phyloP scores from a whole-genome alignment of 2,888 invertebrate genomes.

The Cosmorhoe ocellata region DNA sequence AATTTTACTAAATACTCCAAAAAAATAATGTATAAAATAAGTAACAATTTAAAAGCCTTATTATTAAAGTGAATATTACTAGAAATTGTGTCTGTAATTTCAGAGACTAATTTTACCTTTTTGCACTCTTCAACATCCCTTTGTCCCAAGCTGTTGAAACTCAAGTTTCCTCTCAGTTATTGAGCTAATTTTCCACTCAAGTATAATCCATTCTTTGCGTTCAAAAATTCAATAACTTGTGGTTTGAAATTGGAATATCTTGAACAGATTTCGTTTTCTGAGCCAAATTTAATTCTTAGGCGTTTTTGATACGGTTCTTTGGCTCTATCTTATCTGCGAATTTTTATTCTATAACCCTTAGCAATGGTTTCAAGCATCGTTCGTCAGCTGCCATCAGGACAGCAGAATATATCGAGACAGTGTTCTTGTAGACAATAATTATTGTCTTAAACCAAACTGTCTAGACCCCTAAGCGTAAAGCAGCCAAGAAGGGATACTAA shows the following conservation, averaged over 20 bases:
- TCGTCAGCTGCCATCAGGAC: constrained; percentile 52
- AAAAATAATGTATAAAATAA: too few species aligned
- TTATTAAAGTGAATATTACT: too few species aligned
- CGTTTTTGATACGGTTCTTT: not conserved
- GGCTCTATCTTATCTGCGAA: constrained; percentile 10
- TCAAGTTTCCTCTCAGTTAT: constrained; percentile 6
- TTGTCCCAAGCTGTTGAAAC: constrained; percentile 6
- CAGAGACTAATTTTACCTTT: constrained; percentile 4
- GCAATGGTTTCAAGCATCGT: constrained; percentile 37
- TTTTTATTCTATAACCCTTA: constrained; percentile 35
- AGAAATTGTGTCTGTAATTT: not conserved
- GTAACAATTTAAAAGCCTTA: too few species aligned
- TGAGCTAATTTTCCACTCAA: constrained; percentile 7
- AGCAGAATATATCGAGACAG: constrained; percentile 43
- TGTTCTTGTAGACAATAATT: constrained; percentile 34
- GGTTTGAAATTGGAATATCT: too few species aligned
- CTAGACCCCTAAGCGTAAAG: constrained; percentile 27
- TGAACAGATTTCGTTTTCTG: not conserved
- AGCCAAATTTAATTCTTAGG: not conserved
- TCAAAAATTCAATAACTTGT: not conserved
- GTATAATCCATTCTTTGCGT: not conserved
- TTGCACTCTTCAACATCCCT: not conserved
- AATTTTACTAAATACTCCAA: too few species aligned
- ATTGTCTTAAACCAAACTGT: constrained; percentile 27
- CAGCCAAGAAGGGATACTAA: constrained; percentile 11